Evolutionary conservation across 2,113 vertebrate species (phyloP), one percentile per base, ranked within the genome.

Genomic region (Myiozetetes cayanensis): DNA sequence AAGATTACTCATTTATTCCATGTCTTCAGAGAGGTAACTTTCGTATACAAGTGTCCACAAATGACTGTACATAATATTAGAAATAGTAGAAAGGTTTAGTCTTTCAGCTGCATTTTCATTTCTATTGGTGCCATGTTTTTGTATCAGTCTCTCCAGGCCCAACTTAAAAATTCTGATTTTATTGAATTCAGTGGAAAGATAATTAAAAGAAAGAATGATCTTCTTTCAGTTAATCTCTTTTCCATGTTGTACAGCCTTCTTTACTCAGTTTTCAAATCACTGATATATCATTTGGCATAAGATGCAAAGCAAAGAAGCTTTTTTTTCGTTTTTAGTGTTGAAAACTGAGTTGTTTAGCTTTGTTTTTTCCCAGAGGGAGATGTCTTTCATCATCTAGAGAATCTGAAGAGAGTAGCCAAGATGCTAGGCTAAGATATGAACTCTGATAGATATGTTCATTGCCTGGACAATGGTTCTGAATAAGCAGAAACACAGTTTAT

Each of bases 401-500:
- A 89, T 97, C 96, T 97, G 96, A 98, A 97, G 96, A 98, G 98
- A 96, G 94, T 72, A 95, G 56, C 53, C 87, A 93, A 96, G 92
- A 81, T 94, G 84, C 94, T 97, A 96, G 63, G 43, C 49, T 93
- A 85, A 93, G 78, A 37, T 78, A 14, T 4, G 30, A 93, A 85
- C 93, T 96, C 35, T 89, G 55, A 80, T 73, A 95, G 90, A 86
- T 55, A 35, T 28, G 67, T 94, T 97, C 33, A 43, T 96, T 87
- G 78, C 81, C 85, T 98, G 97, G 96, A 96, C 90, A 94, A 96
- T 93, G 94, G 93, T 95, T 97, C 95, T 97, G 95, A 96, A 97
- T 97, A 97, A 97, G 97, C 97, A 97, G 97, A 97, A 97, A 95
- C 97, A 15, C 24, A 93, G 43, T 96, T 95, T 78, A 73, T 93